Evolutionary conservation across 2,113 vertebrate species (phyloP), one percentile per base, ranked within the genome.

Genomic region (Bujurquina vittata): DNA sequence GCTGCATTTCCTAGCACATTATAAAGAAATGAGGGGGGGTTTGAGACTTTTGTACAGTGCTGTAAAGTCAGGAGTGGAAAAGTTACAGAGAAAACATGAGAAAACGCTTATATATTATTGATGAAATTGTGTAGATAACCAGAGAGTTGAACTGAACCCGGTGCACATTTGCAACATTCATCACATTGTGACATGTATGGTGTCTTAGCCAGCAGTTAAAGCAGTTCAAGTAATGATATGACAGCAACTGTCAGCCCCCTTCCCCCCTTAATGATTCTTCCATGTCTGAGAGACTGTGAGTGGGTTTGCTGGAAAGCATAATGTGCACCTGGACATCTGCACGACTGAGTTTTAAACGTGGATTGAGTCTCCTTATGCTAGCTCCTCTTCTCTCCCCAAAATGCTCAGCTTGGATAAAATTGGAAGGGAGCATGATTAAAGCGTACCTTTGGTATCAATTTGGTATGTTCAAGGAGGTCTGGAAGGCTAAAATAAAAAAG

Each of bases 71-170:
- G 35, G 35, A 9, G 8, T 18, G 46, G 18, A 52, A 49, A 52
- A 18, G 5, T 17, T 18, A 52, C 46, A 52, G 17, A 52, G 17
- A 17, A 52, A 52, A 18, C 18, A 18, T 18, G 18, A 52, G 46
- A 52, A 52, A 52, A 52, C 18, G 46, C 5, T 49, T 15, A 52
- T 52, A 52, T 52, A 18, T 9, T 52, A 49, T 15, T 5, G 15
- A 17, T 52, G 46, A 52, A 52, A 52, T 52, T 18, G 17, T 49
- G 46, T 17, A 49, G 15, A 18, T 17, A 52, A 49, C 46, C 46
- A 49, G 2, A 49, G 46, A 17, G 46, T 6, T 49, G 46, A 17
- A 49, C 14, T 15, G 14, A 49, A 49, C 2, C 23, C 10, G 0
- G 5, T 52, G 23, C 23, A 20, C 5, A 7, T 69, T 12, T 69